phyloP scores from a whole-genome alignment of 2,113 vertebrate species.

The Copsychus sechellarum region DNA sequence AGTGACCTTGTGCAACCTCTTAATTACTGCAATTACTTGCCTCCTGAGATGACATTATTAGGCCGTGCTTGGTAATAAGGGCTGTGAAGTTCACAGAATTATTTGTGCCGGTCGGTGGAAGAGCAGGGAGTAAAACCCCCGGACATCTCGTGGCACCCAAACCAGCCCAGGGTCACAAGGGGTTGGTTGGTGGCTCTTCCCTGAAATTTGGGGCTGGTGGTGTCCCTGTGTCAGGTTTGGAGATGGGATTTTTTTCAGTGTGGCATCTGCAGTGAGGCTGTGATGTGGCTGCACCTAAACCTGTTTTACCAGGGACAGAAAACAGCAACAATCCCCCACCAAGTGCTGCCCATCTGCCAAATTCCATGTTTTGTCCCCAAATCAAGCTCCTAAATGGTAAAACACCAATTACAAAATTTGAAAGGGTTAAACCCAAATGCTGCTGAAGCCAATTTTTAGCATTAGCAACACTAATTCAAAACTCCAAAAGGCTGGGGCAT shows the following conservation, averaged over 20 bases:
- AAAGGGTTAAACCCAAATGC: background rate
- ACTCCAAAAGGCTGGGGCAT: background rate
- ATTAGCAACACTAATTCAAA: slow-evolving; percentile 23
- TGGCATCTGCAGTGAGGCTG: background rate
- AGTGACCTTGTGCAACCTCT: slow-evolving; percentile 70
- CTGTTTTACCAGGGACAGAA: background rate
- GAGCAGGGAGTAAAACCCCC: slow-evolving; percentile 2
- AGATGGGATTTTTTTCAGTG: background rate
- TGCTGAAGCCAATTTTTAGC: background rate
- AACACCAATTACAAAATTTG: background rate
- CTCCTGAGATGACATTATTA: slow-evolving; percentile 70
- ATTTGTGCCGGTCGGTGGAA: slow-evolving; percentile 21
- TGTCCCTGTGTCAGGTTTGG: background rate
- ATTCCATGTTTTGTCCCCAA: background rate
- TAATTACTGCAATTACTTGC: slow-evolving; percentile 72
- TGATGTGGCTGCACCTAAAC: background rate
- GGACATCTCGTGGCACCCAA: background rate
- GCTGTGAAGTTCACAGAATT: slow-evolving; percentile 64
- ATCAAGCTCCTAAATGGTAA: background rate
- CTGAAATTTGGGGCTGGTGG: background rate
- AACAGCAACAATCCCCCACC: background rate
- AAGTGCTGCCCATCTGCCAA: background rate
- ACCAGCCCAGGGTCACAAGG: background rate
- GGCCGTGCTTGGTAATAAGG: slow-evolving; percentile 45
- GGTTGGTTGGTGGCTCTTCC: background rate